A percentile compares a stretch with the other conserved stretches of the same genome.
These are phyloP conservation scores for Telmatochromis sp. DNA, from an alignment of 2,113 vertebrate genomes.

Conservation along the genomic window DNA sequence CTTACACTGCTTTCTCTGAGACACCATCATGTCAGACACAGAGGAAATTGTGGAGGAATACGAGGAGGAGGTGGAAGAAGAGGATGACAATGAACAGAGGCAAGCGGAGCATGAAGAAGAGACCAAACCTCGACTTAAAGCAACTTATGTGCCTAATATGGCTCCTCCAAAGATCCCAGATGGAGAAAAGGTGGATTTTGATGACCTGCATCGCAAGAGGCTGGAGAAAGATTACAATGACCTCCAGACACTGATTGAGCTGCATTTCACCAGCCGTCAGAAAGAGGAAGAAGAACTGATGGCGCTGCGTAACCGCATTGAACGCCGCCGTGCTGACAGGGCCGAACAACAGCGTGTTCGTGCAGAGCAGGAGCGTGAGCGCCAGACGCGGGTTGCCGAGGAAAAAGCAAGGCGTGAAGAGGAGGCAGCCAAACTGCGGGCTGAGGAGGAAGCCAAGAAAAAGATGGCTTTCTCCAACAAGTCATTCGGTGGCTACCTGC, in stretches of 20 bases:
- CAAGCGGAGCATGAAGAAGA: constrained; percentile 35
- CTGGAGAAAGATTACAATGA: constrained; percentile 93
- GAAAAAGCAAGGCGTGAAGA: constrained; percentile 86
- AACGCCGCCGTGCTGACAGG: constrained; percentile 82
- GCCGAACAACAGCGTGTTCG: constrained; percentile 89
- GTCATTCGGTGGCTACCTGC: constrained; percentile 71
- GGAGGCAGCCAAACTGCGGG: constrained; percentile 80
- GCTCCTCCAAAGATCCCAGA: constrained; percentile 91
- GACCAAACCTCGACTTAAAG: constrained; percentile 76
- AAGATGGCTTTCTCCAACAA: constrained; percentile 90
- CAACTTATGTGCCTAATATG: constrained; percentile 81
- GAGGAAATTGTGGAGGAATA: constrained; percentile 62
- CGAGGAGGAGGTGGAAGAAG: constrained; percentile 20
- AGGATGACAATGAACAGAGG: not conserved
- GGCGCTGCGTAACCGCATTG: constrained; percentile 84
- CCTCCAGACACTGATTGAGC: constrained; percentile 86
- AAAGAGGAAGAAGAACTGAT: constrained; percentile 95
- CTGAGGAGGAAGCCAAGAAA: constrained; percentile 89
- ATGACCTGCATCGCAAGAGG: constrained; percentile 92
- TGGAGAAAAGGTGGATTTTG: constrained; percentile 93
- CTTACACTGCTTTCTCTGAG: not conserved
- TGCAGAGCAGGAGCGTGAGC: constrained; percentile 82
- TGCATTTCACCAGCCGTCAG: constrained; percentile 89
- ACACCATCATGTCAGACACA: constrained; percentile 66
- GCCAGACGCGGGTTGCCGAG: constrained; percentile 81